Conservation (phyloP, 2,888 invertebrate genomes). For the Oxycera nigricornis region DNA sequence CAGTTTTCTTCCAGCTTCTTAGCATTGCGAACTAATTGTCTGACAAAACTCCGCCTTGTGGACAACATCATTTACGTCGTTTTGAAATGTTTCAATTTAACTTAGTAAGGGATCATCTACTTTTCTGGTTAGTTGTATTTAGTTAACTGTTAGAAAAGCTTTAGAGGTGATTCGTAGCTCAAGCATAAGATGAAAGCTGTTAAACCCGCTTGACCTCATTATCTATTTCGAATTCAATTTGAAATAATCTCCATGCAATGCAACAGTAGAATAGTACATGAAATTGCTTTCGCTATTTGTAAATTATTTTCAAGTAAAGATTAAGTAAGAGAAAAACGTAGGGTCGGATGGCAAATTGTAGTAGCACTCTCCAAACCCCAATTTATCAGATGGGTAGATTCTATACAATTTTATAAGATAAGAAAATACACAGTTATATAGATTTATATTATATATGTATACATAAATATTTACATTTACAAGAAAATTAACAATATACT, state of each 20-base stretch:
- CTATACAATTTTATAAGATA: constrained; percentile 13
- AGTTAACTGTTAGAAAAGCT: too few species aligned
- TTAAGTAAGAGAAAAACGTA: background rate
- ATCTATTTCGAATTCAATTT: too few species aligned
- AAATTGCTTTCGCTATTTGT: constrained; percentile 24
- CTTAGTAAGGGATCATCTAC: too few species aligned
- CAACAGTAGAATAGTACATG: background rate
- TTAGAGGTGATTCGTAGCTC: too few species aligned
- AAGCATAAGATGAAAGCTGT: too few species aligned
- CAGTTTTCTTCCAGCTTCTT: too few species aligned
- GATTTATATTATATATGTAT: constrained; percentile 25
- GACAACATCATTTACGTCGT: too few species aligned
- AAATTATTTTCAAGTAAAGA: constrained; percentile 6
- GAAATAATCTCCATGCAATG: constrained; percentile 1
- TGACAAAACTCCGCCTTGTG: too few species aligned
- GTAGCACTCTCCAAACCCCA: constrained; percentile 4
- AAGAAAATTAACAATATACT: constrained; percentile 26
- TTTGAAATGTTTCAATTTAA: too few species aligned
- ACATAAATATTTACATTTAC: constrained; percentile 24
- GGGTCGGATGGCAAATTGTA: background rate
- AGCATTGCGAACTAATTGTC: too few species aligned
- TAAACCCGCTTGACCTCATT: too few species aligned
- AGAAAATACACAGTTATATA: constrained; percentile 32
- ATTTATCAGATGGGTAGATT: constrained; percentile 14
- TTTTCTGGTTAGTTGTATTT: too few species aligned